Percentiles rank a stretch among this genome's conserved stretches.
These are phyloP conservation scores for Clostera curtula DNA, from an alignment of 2,888 invertebrate species.

Conservation along the genomic window DNA sequence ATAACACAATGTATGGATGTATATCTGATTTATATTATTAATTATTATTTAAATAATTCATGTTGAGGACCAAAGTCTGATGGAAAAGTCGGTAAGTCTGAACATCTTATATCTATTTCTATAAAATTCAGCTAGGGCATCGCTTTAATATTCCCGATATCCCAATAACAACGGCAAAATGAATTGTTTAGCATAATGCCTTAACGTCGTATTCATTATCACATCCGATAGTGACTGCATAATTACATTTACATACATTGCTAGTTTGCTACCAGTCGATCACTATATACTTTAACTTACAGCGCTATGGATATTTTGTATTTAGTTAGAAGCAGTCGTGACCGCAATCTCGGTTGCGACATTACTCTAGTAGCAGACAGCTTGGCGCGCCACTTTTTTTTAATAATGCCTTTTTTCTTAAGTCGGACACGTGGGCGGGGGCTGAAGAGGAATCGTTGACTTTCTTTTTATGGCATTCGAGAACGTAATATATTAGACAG, in stretches of 20 bases:
- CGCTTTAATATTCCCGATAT: too few relatives aligned
- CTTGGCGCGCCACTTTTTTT: slow-evolving; percentile 70
- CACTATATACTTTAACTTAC: slow-evolving; percentile 9
- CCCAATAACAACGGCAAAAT: too few relatives aligned
- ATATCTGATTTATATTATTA: too few relatives aligned
- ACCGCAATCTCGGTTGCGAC: slow-evolving; percentile 38
- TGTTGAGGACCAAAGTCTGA: too few relatives aligned
- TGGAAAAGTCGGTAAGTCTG: too few relatives aligned
- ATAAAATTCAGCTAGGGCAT: too few relatives aligned
- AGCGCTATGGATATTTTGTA: slow-evolving; percentile 29
- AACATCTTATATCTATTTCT: too few relatives aligned
- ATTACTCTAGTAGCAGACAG: slow-evolving; percentile 54
- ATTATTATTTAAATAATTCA: too few relatives aligned
- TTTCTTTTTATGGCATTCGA: slow-evolving; percentile 64
- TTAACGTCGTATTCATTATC: too few relatives aligned
- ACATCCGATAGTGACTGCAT: too few relatives aligned
- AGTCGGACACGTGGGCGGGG: slow-evolving; percentile 46
- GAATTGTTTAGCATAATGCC: too few relatives aligned
- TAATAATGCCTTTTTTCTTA: slow-evolving; percentile 48
- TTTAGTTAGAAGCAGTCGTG: slow-evolving; percentile 30
- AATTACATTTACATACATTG: slow-evolving; percentile 24
- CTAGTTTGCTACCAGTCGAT: slow-evolving; percentile 17
- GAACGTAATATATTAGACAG: slow-evolving; percentile 47
- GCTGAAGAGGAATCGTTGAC: slow-evolving; percentile 47
- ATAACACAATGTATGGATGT: too few relatives aligned